Base-by-base conservation (phyloP, 2,797 vertebrate genomes). In the Pipistrellus pygmaeus region DNA sequence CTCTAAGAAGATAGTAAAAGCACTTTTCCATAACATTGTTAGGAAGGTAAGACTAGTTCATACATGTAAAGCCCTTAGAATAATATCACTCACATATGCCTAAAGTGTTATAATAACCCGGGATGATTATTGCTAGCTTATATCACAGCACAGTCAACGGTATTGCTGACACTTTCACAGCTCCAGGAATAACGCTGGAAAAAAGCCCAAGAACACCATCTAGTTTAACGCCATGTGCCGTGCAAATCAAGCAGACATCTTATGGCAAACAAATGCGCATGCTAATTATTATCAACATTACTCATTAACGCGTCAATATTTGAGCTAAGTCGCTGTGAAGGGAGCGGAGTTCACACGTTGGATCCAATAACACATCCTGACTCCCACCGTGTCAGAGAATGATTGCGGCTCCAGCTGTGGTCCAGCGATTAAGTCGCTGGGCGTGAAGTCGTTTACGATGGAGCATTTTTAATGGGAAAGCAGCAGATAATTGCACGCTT, bases 381-480 rank as follows among this genome's bases (percentile, higher is more conserved):
- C 71, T 97, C 89, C 94, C 32, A 73, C 8, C 13, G 20, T 12
- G 96, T 96, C 91, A 32, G 46, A 96, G 38, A 93, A 88, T 82
- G n/a, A 88, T 94, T 91, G 69, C 12, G 77, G 38, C 72, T 83
- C 93, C 89, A 84, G 82, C 53, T 97, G 84, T 23, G 32, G 21
- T 85, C 48, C 68, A 73, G 68, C 87, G 90, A 95, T 90, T 94
- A 94, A 94, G 69, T 35, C 86, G 57, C 82, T 57, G 82, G 38
- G 82, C 90, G 81, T 32, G 93, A 95, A 83, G 30, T 90, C 92
- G 88, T 95, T 96, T 48, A 88, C 44, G 17, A 32, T 62, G 90
- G 80, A 75, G 64, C 71, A 6, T 66, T 75, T 94, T 91, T 77
- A 96, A 95, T 90, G 48, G 55, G 76, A 95, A 96, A 96, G 88